Percentiles rank a stretch among this genome's conserved stretches.
phyloP scores from a whole-genome alignment of 2,888 invertebrate species.

The Caradrina kadenii region DNA sequence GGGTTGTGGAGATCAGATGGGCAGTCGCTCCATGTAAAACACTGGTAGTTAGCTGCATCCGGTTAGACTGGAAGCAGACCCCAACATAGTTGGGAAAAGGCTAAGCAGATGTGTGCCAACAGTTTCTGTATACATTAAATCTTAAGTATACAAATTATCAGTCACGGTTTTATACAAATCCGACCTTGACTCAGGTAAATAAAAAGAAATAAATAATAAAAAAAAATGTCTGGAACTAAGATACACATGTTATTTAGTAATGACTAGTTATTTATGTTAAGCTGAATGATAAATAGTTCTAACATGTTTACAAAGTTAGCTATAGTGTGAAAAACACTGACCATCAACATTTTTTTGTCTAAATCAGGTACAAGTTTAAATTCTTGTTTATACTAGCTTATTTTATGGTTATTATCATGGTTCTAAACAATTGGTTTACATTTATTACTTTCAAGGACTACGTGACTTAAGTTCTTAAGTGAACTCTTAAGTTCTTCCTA shows the following conservation, averaged over 20 bases:
- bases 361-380: background rate
- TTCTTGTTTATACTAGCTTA: background rate
- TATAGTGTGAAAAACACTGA: constrained; percentile 18
- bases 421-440: background rate
- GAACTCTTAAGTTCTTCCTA: constrained; percentile 8
- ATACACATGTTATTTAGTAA: background rate
- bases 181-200: no score
- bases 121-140: no score
- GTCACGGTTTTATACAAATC: no score
- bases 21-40: no score
- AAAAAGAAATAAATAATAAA: no score
- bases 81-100: no score
- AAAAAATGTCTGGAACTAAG: no score
- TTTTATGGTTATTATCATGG: background rate
- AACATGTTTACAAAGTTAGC: constrained; percentile 24
- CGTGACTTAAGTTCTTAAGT: background rate
- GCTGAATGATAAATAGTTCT: constrained; percentile 10
- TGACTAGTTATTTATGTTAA: constrained; percentile 6
- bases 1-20: no score
- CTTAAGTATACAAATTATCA: no score
- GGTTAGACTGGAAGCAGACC: no score
- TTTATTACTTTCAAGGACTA: constrained; percentile 5
- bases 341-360: constrained; percentile 12
- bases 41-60: no score
- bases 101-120: no score